Conservation (phyloP, 1,140 invertebrate species). For the Eufriesea mexicana region DNA sequence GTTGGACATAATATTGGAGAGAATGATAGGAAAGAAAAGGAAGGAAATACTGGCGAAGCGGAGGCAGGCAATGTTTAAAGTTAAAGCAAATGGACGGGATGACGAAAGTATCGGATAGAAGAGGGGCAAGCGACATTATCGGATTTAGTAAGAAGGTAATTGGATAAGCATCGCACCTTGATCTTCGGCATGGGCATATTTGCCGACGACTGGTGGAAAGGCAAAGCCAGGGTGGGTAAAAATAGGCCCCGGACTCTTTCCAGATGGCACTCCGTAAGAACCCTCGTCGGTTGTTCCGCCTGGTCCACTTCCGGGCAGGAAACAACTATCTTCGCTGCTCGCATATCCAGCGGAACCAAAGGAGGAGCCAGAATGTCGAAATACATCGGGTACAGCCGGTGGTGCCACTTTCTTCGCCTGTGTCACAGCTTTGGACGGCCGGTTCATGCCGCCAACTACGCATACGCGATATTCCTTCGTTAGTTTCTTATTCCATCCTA, state of each 20-base stretch:
- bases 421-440: constrained; percentile 88
- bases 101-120: neutral
- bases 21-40: too few relatives aligned
- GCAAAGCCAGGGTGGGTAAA: constrained; percentile 84
- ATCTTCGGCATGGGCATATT: constrained; percentile 84
- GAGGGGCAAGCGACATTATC: neutral
- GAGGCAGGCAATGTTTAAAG: too few relatives aligned
- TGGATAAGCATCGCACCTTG: constrained; percentile 79
- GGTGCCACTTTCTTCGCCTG: constrained; percentile 92
- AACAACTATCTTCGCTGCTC: constrained; percentile 87
- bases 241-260: constrained; percentile 83
- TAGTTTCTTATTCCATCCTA: neutral
- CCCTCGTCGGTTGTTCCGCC: constrained; percentile 72
- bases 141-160: neutral
- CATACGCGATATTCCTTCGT: constrained; percentile 10
- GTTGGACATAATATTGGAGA: too few relatives aligned
- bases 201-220: constrained; percentile 81
- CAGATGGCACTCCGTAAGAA: constrained; percentile 81
- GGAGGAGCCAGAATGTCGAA: constrained; percentile 88
- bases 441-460: constrained; percentile 91
- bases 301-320: constrained; percentile 80
- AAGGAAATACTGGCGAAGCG: too few relatives aligned
- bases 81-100: too few relatives aligned
- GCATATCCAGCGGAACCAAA: constrained; percentile 89
- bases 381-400: constrained; percentile 90